Evolutionary conservation across 2,888 invertebrate species (phyloP).

Genomic region (Tenthredo distinguenda): DNA sequence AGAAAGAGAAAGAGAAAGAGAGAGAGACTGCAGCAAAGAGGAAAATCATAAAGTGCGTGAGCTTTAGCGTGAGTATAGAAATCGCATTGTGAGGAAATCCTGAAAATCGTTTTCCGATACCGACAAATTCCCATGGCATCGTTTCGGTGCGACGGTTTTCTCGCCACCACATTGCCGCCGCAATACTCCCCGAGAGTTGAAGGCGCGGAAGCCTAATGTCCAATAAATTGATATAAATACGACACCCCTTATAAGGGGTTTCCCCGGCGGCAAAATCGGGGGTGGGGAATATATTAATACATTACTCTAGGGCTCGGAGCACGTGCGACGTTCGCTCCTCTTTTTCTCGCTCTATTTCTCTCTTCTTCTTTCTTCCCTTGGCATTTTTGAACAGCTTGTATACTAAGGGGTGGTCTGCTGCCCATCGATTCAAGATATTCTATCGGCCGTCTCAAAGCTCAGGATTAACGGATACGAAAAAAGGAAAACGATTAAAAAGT

Average conservation of each 20-base stretch:
- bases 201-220: constrained; percentile 54
- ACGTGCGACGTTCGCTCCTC: constrained; percentile 48
- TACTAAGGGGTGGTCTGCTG: neutral
- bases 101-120: constrained; percentile 55
- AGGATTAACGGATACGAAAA: neutral
- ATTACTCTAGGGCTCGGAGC: constrained; percentile 53
- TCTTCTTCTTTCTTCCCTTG: constrained; percentile 1
- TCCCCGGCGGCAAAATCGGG: constrained; percentile 21
- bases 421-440: constrained; percentile 20
- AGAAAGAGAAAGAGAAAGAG: neutral
- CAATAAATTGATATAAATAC: constrained; percentile 57
- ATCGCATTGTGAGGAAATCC: constrained; percentile 53
- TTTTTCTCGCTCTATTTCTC: neutral
- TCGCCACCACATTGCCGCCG: constrained; percentile 51
- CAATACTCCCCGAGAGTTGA: constrained; percentile 44
- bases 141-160: constrained; percentile 45
- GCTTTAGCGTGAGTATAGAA: constrained; percentile 36
- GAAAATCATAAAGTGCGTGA: constrained; percentile 45
- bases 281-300: constrained; percentile 56
- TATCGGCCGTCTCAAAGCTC: constrained; percentile 6
- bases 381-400: constrained; percentile 48
- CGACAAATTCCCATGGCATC: constrained; percentile 55
- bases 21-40: neutral
- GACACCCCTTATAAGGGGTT: constrained; percentile 52
- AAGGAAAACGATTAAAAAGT: neutral